These are phyloP conservation scores for Ovibos moschatus DNA, from an alignment of 2,113 vertebrate genomes.

Conservation along the genomic window DNA sequence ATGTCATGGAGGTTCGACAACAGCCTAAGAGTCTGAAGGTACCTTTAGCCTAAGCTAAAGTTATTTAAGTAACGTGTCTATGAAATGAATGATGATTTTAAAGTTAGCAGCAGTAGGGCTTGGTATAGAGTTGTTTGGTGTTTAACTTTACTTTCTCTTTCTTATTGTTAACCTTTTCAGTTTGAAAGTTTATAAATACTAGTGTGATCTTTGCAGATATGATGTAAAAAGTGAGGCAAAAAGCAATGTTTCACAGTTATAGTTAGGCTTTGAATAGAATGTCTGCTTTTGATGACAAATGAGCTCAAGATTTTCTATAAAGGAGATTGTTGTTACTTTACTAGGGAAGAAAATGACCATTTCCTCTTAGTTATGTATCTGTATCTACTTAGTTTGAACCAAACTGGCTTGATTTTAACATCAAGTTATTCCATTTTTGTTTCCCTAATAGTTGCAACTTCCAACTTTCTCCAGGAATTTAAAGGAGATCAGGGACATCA, in stretches of 20 bases:
- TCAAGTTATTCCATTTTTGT: neutral
- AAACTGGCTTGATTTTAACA: neutral
- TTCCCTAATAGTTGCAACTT: neutral
- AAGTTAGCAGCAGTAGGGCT: neutral
- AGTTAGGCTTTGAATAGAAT: constrained; percentile 39
- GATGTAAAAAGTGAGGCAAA: constrained; percentile 61
- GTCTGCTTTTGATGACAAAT: constrained; percentile 57
- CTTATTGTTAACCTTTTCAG: constrained; percentile 66
- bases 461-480: neutral
- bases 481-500: neutral
- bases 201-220: constrained; percentile 53
- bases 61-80: constrained; percentile 67
- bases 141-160: constrained; percentile 74
- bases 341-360: neutral
- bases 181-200: constrained; percentile 47
- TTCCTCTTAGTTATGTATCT: constrained; percentile 3
- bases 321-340: constrained; percentile 49
- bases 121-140: constrained; percentile 56
- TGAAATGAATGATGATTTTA: neutral
- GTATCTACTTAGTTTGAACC: constrained; percentile 15
- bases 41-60: constrained; percentile 46
- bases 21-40: constrained; percentile 99
- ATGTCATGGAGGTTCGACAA: constrained; percentile 98
- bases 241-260: constrained; percentile 47
- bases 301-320: constrained; percentile 54